These are phyloP conservation scores for Fistularia tabacaria DNA, from an alignment of 2,797 vertebrate genomes.

Conservation along the genomic window DNA sequence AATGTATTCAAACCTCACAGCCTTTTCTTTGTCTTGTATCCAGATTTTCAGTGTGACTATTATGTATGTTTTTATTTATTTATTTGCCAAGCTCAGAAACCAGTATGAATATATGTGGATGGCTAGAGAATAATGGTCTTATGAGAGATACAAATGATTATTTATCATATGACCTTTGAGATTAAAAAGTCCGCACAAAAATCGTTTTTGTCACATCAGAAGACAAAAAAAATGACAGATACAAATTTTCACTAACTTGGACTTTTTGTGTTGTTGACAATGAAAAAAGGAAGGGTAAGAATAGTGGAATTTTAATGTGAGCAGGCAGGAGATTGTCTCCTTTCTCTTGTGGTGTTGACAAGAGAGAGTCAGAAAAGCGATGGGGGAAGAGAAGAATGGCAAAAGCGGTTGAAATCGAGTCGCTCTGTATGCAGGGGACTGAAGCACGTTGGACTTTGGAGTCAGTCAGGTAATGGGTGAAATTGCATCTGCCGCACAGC, in stretches of 20 bases:
- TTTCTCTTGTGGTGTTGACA: constrained; percentile 18
- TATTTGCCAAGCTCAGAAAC: too few species aligned
- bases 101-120: too few species aligned
- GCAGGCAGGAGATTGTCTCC: neutral
- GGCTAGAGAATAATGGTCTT: too few species aligned
- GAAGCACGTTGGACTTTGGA: constrained; percentile 54
- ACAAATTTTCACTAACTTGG: too few species aligned
- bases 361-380: constrained; percentile 12
- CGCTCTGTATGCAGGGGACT: constrained; percentile 60
- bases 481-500: constrained; percentile 66
- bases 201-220: too few species aligned
- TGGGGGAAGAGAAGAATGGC: constrained; percentile 15
- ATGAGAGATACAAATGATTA: too few species aligned
- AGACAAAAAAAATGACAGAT: too few species aligned
- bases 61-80: neutral
- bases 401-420: constrained; percentile 33
- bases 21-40: neutral
- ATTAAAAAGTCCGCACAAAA: too few species aligned
- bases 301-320: neutral
- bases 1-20: neutral
- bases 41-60: neutral
- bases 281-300: too few species aligned
- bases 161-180: too few species aligned
- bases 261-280: too few species aligned
- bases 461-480: constrained; percentile 63